Evolutionary conservation across 2,888 invertebrate species (phyloP).

Genomic region (Oscheius myriophilus): DNA sequence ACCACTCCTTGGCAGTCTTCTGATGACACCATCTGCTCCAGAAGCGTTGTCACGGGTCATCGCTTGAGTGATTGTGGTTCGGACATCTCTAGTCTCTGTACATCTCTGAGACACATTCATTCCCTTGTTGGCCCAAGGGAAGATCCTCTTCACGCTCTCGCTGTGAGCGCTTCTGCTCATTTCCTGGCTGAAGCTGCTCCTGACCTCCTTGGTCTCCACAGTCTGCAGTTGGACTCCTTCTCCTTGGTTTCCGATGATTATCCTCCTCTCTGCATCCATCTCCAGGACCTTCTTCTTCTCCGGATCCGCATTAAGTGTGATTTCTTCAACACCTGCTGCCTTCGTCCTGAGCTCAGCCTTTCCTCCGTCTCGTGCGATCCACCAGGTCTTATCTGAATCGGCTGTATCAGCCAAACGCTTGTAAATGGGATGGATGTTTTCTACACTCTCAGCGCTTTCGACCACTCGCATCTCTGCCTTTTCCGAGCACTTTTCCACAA

Average conservation of each 20-base stretch:
- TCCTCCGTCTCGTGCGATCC: constrained; percentile 53
- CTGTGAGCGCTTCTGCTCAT: constrained; percentile 37
- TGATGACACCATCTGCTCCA: constrained; percentile 26
- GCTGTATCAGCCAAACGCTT: constrained; percentile 39
- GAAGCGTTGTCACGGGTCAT: constrained; percentile 33
- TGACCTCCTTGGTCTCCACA: constrained; percentile 50
- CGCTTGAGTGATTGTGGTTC: constrained; percentile 40
- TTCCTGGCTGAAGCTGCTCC: constrained; percentile 39
- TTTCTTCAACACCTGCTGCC: constrained; percentile 44
- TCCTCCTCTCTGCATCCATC: constrained; percentile 37
- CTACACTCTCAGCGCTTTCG: constrained; percentile 51
- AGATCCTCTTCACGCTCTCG: constrained; percentile 39
- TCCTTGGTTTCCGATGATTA: constrained; percentile 46
- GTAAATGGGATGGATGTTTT: constrained; percentile 56
- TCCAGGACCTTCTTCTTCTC: constrained; percentile 41
- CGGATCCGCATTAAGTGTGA: constrained; percentile 31
- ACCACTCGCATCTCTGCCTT: constrained; percentile 42
- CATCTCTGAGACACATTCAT: constrained; percentile 37
- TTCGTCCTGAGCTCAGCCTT: constrained; percentile 42
- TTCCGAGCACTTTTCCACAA: constrained; percentile 27
- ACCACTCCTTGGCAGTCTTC: constrained; percentile 35
- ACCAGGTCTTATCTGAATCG: constrained; percentile 54
- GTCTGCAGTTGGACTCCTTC: constrained; percentile 40
- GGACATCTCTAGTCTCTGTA: constrained; percentile 37
- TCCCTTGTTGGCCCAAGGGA: constrained; percentile 42